phyloP scores from a whole-genome alignment of 2,888 invertebrate genomes.

The Saturnia pavonia region DNA sequence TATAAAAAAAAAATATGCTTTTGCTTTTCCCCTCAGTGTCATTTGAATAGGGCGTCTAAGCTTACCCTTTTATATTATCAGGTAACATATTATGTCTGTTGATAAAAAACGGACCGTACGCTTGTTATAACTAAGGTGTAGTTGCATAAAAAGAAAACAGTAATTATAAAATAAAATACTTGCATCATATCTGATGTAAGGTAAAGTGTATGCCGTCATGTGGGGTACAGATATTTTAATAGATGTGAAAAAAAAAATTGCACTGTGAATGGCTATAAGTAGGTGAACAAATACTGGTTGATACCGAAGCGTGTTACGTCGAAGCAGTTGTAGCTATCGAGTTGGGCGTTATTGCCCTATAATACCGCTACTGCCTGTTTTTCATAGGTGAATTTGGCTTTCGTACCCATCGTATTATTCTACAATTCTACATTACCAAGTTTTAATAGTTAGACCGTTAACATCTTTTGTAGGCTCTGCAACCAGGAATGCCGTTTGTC shows the following conservation, averaged over 20 bases:
- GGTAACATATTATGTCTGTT: no score
- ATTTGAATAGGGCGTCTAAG: no score
- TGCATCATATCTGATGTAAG: not conserved
- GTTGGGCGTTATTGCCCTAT: not conserved
- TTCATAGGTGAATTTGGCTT: not conserved
- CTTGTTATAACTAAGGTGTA: no score
- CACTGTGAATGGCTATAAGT: not conserved
- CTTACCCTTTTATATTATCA: no score
- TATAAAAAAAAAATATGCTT: no score
- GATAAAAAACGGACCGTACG: no score
- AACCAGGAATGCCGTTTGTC: not conserved
- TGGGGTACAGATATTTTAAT: not conserved
- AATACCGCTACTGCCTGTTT: not conserved
- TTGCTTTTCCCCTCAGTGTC: no score
- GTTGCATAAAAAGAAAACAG: no score
- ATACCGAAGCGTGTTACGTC: not conserved
- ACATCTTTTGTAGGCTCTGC: not conserved
- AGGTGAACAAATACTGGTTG: not conserved
- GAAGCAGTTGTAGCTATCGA: no score
- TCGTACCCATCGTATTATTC: not conserved
- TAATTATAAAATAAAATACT: not conserved
- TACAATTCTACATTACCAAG: no score
- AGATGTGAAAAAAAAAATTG: not conserved
- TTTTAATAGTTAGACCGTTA: not conserved
- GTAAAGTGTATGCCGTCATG: not conserved